Evolutionary conservation across 2,797 vertebrate species (phyloP).

Genomic region (Peromyscus attwateri): DNA sequence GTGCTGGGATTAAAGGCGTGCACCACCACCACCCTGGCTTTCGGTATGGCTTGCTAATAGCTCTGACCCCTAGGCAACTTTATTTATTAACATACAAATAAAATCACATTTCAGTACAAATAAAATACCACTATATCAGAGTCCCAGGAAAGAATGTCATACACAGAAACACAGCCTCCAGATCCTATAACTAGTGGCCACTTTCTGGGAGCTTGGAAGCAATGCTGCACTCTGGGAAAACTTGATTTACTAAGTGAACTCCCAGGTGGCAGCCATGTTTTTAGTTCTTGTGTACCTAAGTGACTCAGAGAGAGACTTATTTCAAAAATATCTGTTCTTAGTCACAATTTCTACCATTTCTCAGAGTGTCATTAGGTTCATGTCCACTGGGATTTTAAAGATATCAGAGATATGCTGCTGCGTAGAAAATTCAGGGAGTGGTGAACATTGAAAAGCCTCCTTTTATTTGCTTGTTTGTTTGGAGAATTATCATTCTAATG

Average conservation of each 20-base stretch:
- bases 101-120: too few species aligned
- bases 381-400: not conserved
- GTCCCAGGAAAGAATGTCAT: not conserved
- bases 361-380: not conserved
- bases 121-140: too few species aligned
- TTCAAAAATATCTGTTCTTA: not conserved
- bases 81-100: too few species aligned
- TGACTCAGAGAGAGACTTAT: constrained; percentile 10
- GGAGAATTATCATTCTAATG: not conserved
- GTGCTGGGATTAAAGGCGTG: too few species aligned
- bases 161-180: not conserved
- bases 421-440: not conserved
- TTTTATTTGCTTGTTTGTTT: not conserved
- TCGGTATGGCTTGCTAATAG: too few species aligned
- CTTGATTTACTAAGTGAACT: not conserved
- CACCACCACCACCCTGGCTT: too few species aligned
- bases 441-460: too few species aligned
- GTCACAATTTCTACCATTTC: not conserved
- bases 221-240: not conserved
- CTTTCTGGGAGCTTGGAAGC: not conserved
- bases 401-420: not conserved
- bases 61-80: too few species aligned
- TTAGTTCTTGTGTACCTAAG: not conserved
- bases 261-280: not conserved
- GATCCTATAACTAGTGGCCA: not conserved